phyloP scores from a whole-genome alignment of 2,797 vertebrate species.

The Dendrocincla tyrannina region DNA sequence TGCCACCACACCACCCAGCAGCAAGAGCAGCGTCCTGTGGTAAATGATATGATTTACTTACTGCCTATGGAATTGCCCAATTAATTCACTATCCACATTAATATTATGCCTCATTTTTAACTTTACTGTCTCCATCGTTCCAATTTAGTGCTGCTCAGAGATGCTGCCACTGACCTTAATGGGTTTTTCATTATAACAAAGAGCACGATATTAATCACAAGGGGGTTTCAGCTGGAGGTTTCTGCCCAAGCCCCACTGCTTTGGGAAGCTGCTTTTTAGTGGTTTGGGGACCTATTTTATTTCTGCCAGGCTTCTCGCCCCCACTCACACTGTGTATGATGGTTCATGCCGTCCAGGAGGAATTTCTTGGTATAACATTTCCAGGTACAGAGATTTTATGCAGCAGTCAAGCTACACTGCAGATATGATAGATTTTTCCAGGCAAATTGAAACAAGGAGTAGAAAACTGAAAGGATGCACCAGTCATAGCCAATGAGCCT shows the following conservation, averaged over 20 bases:
- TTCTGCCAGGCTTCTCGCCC: not conserved
- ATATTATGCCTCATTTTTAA: slow-evolving; percentile 68
- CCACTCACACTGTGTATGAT: not conserved
- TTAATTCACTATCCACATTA: slow-evolving; percentile 68
- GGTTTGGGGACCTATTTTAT: not conserved
- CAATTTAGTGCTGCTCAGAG: slow-evolving; percentile 63
- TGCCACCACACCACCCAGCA: not conserved
- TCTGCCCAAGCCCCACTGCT: not conserved
- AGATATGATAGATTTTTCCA: slow-evolving; percentile 69
- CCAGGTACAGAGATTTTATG: slow-evolving; percentile 59
- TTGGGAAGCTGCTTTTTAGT: slow-evolving; percentile 19
- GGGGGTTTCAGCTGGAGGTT: slow-evolving; percentile 4
- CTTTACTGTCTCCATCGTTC: slow-evolving; percentile 65
- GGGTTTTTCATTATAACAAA: slow-evolving; percentile 63
- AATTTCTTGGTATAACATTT: slow-evolving; percentile 64
- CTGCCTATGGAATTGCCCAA: slow-evolving; percentile 56
- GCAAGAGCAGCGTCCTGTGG: rapidly evolving
- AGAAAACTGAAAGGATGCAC: slow-evolving; percentile 36
- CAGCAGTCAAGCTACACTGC: slow-evolving; percentile 43
- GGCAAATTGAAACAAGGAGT: slow-evolving; percentile 23
- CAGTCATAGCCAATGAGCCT: slow-evolving; percentile 37
- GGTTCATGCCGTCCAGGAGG: slow-evolving; percentile 34
- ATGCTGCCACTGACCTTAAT: slow-evolving; percentile 64
- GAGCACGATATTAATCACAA: slow-evolving; percentile 41
- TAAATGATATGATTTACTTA: slow-evolving; percentile 47